These are phyloP conservation scores for Notothenia coriiceps DNA, from an alignment of 2,113 vertebrate genomes.

Conservation along the genomic window DNA sequence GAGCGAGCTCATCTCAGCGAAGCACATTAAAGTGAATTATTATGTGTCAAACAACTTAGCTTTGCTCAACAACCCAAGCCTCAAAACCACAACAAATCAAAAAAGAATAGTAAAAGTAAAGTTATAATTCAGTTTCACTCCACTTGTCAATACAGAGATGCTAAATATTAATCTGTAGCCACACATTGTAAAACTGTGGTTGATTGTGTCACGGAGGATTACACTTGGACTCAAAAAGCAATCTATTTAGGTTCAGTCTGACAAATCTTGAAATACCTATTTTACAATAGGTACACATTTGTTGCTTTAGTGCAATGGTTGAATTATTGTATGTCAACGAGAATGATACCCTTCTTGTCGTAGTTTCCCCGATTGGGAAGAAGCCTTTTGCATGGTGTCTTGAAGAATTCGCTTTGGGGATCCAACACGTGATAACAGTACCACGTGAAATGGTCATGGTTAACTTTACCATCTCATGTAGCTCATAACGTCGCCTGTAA, in stretches of 20 bases:
- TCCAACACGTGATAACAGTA: no score
- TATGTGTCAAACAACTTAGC: constrained; percentile 1
- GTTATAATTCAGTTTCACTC: constrained; percentile 9
- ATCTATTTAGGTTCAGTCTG: neutral
- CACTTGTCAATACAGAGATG: constrained; percentile 19
- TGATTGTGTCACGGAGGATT: neutral
- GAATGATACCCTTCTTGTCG: no score
- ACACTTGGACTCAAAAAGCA: neutral
- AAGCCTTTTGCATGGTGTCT: no score
- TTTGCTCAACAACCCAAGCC: constrained; percentile 3
- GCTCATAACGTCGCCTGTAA: no score
- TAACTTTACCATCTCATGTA: no score
- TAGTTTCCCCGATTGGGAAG: no score
- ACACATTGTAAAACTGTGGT: constrained; percentile 10
- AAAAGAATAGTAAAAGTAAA: neutral
- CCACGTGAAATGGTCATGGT: no score
- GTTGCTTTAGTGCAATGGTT: no score
- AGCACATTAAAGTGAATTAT: constrained; percentile 1
- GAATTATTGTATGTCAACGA: no score
- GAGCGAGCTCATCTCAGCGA: neutral
- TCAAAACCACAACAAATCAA: neutral
- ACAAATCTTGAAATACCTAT: neutral
- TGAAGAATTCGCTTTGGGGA: no score
- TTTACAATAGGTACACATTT: neutral
- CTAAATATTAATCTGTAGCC: constrained; percentile 6